Conservation (phyloP, 2,113 vertebrate genomes). For the Brachirus orientalis region DNA sequence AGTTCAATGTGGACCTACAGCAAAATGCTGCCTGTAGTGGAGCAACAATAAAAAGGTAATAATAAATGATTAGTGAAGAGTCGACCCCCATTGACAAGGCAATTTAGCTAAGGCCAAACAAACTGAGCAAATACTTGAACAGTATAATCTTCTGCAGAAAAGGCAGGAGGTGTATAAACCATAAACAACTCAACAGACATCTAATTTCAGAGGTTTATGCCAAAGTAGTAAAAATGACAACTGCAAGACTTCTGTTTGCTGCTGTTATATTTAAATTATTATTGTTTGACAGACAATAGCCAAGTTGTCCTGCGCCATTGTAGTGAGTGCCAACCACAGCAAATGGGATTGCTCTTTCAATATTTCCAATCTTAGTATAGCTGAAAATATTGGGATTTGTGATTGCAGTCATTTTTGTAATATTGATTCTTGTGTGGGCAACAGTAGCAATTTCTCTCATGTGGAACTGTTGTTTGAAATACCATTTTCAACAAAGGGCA, state of each 20-base stretch:
- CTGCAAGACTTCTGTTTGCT: constrained; percentile 39
- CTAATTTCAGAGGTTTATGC: constrained; percentile 69
- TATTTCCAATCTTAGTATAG: constrained; percentile 48
- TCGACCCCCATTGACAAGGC: neutral
- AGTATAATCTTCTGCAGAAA: constrained; percentile 26
- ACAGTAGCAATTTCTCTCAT: constrained; percentile 39
- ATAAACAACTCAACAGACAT: constrained; percentile 62
- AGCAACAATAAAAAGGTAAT: constrained; percentile 14
- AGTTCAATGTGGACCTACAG: constrained; percentile 7
- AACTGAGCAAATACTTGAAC: constrained; percentile 51
- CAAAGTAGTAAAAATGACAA: constrained; percentile 62
- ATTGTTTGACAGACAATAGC: constrained; percentile 26
- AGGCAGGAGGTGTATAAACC: constrained; percentile 47
- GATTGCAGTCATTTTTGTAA: constrained; percentile 57
- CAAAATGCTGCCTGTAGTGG: constrained; percentile 6
- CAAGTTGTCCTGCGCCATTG: constrained; percentile 11
- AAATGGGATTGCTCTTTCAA: constrained; percentile 39
- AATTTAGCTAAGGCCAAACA: constrained; percentile 26
- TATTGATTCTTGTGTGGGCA: constrained; percentile 56
- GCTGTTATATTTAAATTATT: constrained; percentile 48
- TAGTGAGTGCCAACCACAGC: constrained; percentile 20
- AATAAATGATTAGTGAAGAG: constrained; percentile 18
- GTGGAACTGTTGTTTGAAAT: constrained; percentile 59
- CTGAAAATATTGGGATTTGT: constrained; percentile 59
- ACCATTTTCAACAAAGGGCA: constrained; percentile 65